phyloP scores from a whole-genome alignment of 2,113 vertebrate genomes.

The Toxotes chatareus region DNA sequence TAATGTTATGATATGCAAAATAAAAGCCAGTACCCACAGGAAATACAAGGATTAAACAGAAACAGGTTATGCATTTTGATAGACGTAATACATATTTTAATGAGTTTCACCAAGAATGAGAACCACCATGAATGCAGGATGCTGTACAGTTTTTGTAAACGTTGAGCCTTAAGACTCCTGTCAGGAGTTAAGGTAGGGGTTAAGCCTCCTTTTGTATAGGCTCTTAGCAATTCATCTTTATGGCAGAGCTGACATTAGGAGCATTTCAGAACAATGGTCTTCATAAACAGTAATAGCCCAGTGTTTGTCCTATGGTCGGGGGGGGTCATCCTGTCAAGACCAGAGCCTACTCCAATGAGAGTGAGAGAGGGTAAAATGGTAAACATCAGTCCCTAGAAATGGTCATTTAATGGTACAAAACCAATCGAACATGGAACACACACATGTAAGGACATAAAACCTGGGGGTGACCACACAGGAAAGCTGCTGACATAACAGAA shows the following conservation, averaged over 20 bases:
- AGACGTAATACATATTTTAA: constrained; percentile 5
- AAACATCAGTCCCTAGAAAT: constrained; percentile 24
- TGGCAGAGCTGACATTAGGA: constrained; percentile 2
- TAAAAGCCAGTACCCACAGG: not conserved
- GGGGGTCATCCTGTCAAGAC: constrained; percentile 26
- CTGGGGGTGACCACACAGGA: not conserved
- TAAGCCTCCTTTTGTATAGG: not conserved
- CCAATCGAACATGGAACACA: constrained; percentile 5
- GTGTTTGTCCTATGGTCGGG: not conserved
- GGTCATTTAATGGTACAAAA: constrained; percentile 25
- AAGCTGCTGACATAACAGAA: constrained; percentile 36
- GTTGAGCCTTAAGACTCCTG: not conserved
- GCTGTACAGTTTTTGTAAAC: not conserved
- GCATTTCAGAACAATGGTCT: constrained; percentile 14
- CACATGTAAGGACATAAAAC: not conserved
- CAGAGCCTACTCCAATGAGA: not conserved
- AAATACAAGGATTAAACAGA: not conserved
- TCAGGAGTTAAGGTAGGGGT: not conserved
- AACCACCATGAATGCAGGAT: not conserved
- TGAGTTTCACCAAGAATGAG: not conserved
- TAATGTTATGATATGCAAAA: constrained; percentile 1
- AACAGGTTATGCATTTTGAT: not conserved
- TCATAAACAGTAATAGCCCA: constrained; percentile 19
- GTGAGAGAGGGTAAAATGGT: not conserved
- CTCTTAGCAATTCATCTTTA: constrained; percentile 16